Percentiles rank a stretch among this genome's conserved stretches.
Evolutionary conservation across 2,113 vertebrate species (phyloP).

Genomic region (Tor tambroides): DNA sequence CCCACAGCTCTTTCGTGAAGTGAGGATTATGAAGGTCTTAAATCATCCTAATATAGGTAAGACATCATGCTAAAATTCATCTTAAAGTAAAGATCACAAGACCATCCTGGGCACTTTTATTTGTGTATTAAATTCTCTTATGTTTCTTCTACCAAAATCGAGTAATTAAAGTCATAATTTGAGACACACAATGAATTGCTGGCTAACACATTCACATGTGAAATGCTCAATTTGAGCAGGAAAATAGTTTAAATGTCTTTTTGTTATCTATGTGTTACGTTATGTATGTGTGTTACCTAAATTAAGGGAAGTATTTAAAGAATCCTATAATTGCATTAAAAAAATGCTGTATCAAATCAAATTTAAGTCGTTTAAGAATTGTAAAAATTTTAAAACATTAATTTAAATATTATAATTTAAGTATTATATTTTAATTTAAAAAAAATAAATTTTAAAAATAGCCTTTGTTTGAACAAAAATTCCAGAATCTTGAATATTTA

Average conservation of each 20-base stretch:
- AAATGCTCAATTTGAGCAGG: background rate
- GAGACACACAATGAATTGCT: background rate
- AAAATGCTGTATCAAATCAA: background rate
- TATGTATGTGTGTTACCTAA: too few relatives aligned
- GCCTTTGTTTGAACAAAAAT: too few relatives aligned
- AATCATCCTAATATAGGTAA: slow-evolving; percentile 54
- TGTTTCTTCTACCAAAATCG: background rate
- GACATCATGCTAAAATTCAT: background rate
- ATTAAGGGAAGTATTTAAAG: background rate
- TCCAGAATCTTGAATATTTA: too few relatives aligned
- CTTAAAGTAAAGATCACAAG: background rate
- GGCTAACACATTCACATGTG: background rate
- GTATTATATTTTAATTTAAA: too few relatives aligned
- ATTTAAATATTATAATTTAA: too few relatives aligned
- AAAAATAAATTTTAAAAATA: too few relatives aligned
- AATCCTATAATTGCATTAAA: background rate
- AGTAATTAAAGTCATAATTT: background rate
- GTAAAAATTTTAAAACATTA: background rate
- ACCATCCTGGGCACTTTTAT: background rate
- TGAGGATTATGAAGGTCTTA: slow-evolving; percentile 51
- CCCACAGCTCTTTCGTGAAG: slow-evolving; percentile 50
- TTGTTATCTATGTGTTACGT: too few relatives aligned
- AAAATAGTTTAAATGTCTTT: background rate
- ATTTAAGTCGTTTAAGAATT: background rate
- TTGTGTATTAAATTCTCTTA: background rate